Evolutionary conservation across 2,888 invertebrate species (phyloP), one percentile per base, ranked within the genome.

Genomic region (Aplocera efformata): DNA sequence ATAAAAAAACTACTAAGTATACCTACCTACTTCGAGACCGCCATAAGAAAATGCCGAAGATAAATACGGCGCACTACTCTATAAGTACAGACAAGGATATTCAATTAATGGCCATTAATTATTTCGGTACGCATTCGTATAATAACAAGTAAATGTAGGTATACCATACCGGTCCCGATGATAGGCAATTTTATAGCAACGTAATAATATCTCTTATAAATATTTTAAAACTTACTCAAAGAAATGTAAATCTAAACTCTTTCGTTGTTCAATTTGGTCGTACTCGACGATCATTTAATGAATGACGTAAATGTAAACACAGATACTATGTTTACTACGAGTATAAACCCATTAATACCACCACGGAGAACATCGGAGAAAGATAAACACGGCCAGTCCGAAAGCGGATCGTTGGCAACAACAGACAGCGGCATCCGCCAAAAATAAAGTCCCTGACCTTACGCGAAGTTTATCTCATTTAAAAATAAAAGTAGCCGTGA

Each of bases 381-480:
- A 68, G 53, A 65, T 68, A 68, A 68, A 69, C 63, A 65, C 56
- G 56, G 48, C 36, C 60, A 63, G 51, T 58, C 63, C 53, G 63
- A 69, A 72, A 72, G 58, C 68, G 58, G 65, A 67, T 72, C 67
- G 75, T 68, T 80, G 82, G 77, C 83, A 81, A 66, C 66, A 62
- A 63, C 56, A 56, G 53, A 56, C 63, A 57, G 62, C 58, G 58
- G 68, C 70, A 70, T 72, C 73, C 68, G 83, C 84, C 83, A 80
- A 83, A 85, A 81, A 82, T 77, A 74, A 64, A 79, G 66, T 75
- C 82, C 85, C 83, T 86, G 84, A 83, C 84, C 85, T 82, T 83
- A 71, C 64, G n/a, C 67, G 50, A 73, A 77, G 74, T 77, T 74
- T 76, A 79, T 79, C 75, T 71, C 56, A 63, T 65, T 65, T 75